Evolutionary conservation across 2,888 invertebrate species (phyloP), one percentile per base, ranked within the genome.

Genomic region (Synergus gifuensis): DNA sequence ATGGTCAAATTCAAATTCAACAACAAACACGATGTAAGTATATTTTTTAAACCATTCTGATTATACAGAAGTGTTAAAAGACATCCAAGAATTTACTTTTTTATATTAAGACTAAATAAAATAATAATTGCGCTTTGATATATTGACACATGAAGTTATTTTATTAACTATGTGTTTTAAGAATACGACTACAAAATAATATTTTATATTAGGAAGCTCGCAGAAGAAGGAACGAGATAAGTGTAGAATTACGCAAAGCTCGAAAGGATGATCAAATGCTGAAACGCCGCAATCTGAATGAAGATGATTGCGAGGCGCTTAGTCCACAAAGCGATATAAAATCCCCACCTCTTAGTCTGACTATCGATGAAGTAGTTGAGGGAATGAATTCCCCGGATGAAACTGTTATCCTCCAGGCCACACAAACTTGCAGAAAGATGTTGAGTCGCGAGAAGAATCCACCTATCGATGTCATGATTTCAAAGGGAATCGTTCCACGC

Each of bases 221-320:
- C 76, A 95, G 98, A 83, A 95, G 98, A 84, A 95, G 99, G 79
- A 97, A 95, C 81, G 98, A 98, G 92, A 95, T 97, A 69, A 97
- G 96, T 3, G 96, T 99, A 3, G 97, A 98, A 86, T 93, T 99
- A 49, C 95, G 99, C 18, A 99, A 99, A 93, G 96, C 97, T 22
- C 96, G 97, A 79, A 97, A 98, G 86, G 98, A 99, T 92, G 98
- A 99, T 87, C 98, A 98, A 90, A 93, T 99, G 60, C 94, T 97
- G 78, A 99, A 99, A 92, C 94, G 98, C 28, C 94, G 99, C 79
- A 98, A 98, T 86, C 94, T 98, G 85, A 94, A 94, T 0, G 92
- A 94, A 1, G 93, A 93, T 5, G 94, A 94, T 18, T 28, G 22
- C n/a, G 93, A 94, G 14, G 80, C 84, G 0, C 83, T 88, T 11